phyloP scores from a whole-genome alignment of 2,888 invertebrate genomes.

The Fragum fragum region DNA sequence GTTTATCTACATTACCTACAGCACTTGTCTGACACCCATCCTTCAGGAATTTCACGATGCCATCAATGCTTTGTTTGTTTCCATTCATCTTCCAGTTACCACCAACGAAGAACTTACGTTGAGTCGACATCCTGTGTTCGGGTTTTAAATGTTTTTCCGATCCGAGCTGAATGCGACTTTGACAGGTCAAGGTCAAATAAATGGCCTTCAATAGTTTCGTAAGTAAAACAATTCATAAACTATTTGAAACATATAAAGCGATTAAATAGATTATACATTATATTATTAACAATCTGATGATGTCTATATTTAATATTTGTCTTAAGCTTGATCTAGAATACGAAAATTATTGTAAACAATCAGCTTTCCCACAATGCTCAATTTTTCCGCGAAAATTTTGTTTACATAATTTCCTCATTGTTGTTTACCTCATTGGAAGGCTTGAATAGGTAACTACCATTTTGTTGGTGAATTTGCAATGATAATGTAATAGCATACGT shows the following conservation, averaged over 20 bases:
- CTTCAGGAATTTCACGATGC: constrained; percentile 93
- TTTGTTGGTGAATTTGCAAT: no score
- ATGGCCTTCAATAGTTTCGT: constrained; percentile 1
- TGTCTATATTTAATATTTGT: no score
- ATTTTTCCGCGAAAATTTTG: constrained; percentile 40
- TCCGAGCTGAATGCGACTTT: constrained; percentile 22
- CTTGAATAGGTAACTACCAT: no score
- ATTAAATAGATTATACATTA: no score
- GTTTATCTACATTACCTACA: constrained; percentile 90
- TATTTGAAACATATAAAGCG: background rate
- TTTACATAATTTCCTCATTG: constrained; percentile 30
- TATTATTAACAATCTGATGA: no score
- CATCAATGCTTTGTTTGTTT: constrained; percentile 93
- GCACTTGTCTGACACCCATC: constrained; percentile 91
- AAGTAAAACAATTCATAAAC: background rate
- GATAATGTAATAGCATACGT: no score
- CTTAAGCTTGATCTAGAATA: no score
- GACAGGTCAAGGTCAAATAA: constrained; percentile 61
- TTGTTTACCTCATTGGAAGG: no score
- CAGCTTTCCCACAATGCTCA: no score
- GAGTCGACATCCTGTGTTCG: constrained; percentile 40
- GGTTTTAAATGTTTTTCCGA: background rate
- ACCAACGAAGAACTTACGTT: constrained; percentile 98
- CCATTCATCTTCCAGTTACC: constrained; percentile 99
- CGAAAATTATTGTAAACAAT: background rate